A percentile compares a stretch with the other conserved stretches of the same genome.
Conservation (phyloP, 64 coral and sea anemone genomes). For the Orbicella faveolata region DNA sequence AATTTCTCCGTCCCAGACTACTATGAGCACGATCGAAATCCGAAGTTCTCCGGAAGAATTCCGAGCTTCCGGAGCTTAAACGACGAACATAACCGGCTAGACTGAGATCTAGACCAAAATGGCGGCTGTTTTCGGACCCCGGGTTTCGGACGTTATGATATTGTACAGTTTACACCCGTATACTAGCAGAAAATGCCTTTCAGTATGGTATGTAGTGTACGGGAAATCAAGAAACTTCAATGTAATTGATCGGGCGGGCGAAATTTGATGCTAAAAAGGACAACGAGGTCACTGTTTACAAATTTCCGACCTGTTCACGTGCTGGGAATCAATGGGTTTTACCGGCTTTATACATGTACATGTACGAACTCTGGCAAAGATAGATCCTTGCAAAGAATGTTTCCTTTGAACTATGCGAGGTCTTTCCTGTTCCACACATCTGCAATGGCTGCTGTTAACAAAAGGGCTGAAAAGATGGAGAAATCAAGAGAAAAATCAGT, state of each 20-base stretch:
- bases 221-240: neutral
- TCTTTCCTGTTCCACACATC: neutral
- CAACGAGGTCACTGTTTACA: neutral
- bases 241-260: no score
- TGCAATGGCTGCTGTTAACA: neutral
- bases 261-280: neutral
- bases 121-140: no score
- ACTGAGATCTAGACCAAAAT: constrained; percentile 2
- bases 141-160: neutral
- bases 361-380: neutral
- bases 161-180: neutral
- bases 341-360: no score
- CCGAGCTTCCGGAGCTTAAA: neutral
- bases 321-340: neutral
- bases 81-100: neutral
- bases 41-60: no score
- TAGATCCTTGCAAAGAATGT: neutral
- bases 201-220: neutral
- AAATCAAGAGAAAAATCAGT: constrained; percentile 57
- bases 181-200: neutral
- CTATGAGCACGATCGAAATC: no score
- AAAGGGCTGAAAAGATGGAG: constrained; percentile 47
- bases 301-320: neutral
- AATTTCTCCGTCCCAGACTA: no score
- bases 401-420: neutral